A percentile compares a stretch with the other conserved stretches of the same genome.
phyloP scores from a whole-genome alignment of 2,888 invertebrate genomes.

The Apodemia hepburni region DNA sequence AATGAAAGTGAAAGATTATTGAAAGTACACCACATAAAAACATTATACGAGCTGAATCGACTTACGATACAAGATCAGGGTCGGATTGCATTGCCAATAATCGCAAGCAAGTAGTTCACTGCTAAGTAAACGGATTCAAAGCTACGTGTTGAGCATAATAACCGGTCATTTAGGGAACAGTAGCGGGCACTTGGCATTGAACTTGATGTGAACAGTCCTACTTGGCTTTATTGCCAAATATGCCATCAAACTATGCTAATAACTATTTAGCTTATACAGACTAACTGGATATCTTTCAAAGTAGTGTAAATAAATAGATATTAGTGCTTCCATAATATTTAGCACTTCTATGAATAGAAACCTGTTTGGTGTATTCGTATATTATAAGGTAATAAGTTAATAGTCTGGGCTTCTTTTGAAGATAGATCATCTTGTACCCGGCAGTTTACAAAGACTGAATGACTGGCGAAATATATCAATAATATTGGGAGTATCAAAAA shows the following conservation, averaged over 20 bases:
- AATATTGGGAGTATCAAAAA: too few species aligned
- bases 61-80: not conserved
- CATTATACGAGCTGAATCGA: not conserved
- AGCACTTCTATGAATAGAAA: too few species aligned
- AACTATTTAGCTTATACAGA: not conserved
- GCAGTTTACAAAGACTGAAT: too few species aligned
- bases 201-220: conserved; percentile 54
- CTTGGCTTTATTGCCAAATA: conserved; percentile 66
- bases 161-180: conserved; percentile 42
- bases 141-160: conserved; percentile 41
- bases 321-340: too few species aligned
- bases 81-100: not conserved
- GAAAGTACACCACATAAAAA: not conserved
- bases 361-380: too few species aligned
- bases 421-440: too few species aligned
- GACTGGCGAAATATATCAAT: too few species aligned
- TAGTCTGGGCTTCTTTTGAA: too few species aligned
- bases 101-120: conserved; percentile 15
- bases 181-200: conserved; percentile 70
- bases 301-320: not conserved
- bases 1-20: not conserved
- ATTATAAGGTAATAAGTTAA: too few species aligned
- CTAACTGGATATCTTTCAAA: not conserved
- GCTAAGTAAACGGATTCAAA: conserved; percentile 19
- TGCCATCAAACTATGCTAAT: conserved; percentile 33